Base-by-base conservation (phyloP, 2,888 invertebrate species). In the Hemicrepidius hirtus region DNA sequence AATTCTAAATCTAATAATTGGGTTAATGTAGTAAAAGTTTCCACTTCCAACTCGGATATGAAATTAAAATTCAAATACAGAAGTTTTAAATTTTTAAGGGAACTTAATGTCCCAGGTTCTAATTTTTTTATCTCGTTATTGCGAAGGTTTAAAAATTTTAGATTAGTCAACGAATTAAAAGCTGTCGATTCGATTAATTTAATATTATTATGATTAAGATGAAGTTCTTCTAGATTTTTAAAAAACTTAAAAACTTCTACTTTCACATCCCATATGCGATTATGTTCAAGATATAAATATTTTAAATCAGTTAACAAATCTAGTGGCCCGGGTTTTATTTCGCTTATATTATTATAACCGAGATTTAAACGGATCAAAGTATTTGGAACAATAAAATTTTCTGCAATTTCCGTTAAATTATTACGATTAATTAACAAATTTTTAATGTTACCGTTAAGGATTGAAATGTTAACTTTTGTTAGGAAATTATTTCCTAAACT, bases 181-280 rank as follows among this genome's bases (percentile, higher is more conserved):
- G 28, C 13, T 28, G 4, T n/a, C 12, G 20, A 4, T 2, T 24
- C 21, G 6, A 50, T 21, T 28, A 24, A 3, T 20, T 3, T 5
- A 20, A 50, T 21, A 13, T 50, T 12, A 12, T 50, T 50, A n/a
- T 24, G 20, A 12, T 20, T 50, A 7, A 50, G 24, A 28, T 24
- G 13, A 44, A 44, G 44, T 44, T 44, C 44, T 44, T 49, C 49
- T 9, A 49, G 12, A 49, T 20, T 49, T 20, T 49, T 20, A 13
- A 16, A 1, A 1, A 2, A 10, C 16, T 49, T 3, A n/a, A 49
- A 21, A 20, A 16, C 20, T 7, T 16, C 49, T 9, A 21, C 1
- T 12, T 49, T 3, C 3, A 49, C 1, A 6, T 12, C 12, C 9
- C 9, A 9, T 3, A 49, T 49, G 21, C 4, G 10, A 12, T 49